Evolutionary conservation across 1,140 invertebrate genomes (phyloP).

Genomic region (Cecropterus lyciades): DNA sequence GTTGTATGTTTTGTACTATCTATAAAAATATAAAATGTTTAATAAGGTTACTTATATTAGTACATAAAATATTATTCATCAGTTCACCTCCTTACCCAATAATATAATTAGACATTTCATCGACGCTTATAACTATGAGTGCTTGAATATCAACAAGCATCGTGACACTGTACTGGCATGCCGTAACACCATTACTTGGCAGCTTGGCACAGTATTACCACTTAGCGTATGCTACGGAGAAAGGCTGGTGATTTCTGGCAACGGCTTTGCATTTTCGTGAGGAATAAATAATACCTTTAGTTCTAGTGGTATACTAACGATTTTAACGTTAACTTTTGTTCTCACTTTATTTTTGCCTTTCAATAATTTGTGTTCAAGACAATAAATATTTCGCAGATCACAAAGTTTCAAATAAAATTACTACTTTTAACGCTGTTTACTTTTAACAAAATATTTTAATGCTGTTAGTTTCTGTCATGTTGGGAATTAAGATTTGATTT

Average conservation of each 20-base stretch:
- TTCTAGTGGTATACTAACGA: slow-evolving; percentile 6
- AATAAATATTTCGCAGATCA: too few relatives aligned
- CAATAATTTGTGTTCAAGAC: too few relatives aligned
- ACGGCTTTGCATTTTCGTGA: slow-evolving; percentile 29
- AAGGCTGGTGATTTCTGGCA: slow-evolving; percentile 23
- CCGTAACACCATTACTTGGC: slow-evolving; percentile 12
- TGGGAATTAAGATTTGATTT: too few relatives aligned
- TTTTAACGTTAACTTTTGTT: background rate
- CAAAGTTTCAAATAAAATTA: too few relatives aligned
- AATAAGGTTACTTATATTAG: too few relatives aligned
- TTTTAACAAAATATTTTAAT: too few relatives aligned
- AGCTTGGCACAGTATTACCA: slow-evolving; percentile 16
- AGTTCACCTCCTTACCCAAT: slow-evolving; percentile 7
- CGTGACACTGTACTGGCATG: slow-evolving; percentile 17
- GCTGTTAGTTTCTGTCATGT: too few relatives aligned
- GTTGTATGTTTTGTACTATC: too few relatives aligned
- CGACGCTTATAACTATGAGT: slow-evolving; percentile 4
- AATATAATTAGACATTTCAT: background rate
- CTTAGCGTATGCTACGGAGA: slow-evolving; percentile 15
- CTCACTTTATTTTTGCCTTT: too few relatives aligned
- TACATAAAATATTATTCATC: slow-evolving; percentile 6
- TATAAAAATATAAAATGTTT: too few relatives aligned
- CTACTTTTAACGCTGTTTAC: too few relatives aligned
- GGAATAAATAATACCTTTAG: slow-evolving; percentile 22
- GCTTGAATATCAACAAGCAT: slow-evolving; percentile 20